A percentile compares a stretch with the other conserved stretches of the same genome.
These are phyloP conservation scores for Papilio demoleus DNA, from an alignment of 2,888 invertebrate species.

Conservation along the genomic window DNA sequence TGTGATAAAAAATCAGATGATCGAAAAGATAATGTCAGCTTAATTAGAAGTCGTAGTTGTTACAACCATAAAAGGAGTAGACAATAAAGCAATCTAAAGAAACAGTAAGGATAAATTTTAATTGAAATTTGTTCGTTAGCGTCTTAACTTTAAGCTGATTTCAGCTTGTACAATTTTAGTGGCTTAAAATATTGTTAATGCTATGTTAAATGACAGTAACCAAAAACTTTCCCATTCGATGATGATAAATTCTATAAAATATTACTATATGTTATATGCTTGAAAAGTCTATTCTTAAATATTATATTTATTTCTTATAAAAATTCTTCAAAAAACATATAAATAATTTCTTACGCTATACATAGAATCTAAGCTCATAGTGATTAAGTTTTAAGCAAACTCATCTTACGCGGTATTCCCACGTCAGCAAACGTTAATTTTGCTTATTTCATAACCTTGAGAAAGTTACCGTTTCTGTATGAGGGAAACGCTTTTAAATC, in stretches of 20 bases:
- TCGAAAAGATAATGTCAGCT: no score
- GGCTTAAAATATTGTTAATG: slow-evolving; percentile 6
- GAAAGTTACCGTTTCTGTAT: slow-evolving; percentile 18
- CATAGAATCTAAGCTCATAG: slow-evolving; percentile 1
- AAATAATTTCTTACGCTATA: background rate
- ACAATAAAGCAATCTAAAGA: slow-evolving; percentile 3
- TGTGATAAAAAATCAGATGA: no score
- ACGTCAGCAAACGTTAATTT: slow-evolving; percentile 31
- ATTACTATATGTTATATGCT: no score
- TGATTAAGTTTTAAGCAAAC: slow-evolving; percentile 32
- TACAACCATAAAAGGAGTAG: slow-evolving; percentile 7
- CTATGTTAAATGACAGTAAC: background rate
- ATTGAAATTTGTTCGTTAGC: slow-evolving; percentile 17
- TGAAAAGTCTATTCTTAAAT: no score
- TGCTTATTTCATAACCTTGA: slow-evolving; percentile 19
- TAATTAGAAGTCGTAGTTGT: background rate
- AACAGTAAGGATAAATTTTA: slow-evolving; percentile 15
- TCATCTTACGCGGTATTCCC: slow-evolving; percentile 19
- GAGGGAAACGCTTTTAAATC: background rate
- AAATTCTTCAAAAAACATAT: no score
- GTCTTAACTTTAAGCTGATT: slow-evolving; percentile 2
- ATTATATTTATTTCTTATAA: no score
- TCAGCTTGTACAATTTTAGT: background rate
- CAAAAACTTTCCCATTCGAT: background rate
- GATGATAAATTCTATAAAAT: background rate